phyloP scores from a whole-genome alignment of 1,140 invertebrate species.

The Olivierus martensii region DNA sequence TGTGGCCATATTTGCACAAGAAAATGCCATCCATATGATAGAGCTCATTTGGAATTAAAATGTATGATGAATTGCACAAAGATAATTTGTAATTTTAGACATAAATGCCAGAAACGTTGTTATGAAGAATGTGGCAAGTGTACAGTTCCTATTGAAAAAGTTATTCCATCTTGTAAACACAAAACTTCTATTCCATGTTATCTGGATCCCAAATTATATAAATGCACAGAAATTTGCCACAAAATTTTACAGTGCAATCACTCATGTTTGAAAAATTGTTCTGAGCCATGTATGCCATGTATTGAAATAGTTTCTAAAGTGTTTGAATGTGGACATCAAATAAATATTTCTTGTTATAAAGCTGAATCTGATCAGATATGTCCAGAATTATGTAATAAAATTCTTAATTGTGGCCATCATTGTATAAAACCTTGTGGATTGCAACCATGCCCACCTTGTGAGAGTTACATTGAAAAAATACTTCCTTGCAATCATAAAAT shows the following conservation, averaged over 20 bases:
- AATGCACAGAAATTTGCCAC: constrained; percentile 6
- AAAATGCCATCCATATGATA: constrained; percentile 16
- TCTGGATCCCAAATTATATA: not conserved
- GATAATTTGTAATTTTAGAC: constrained; percentile 1
- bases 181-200: constrained; percentile 5
- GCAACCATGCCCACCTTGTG: no score
- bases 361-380: not conserved
- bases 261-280: constrained; percentile 10
- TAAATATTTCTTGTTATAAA: no score
- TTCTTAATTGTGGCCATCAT: constrained; percentile 8
- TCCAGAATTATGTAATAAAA: constrained; percentile 1
- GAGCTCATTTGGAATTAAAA: constrained; percentile 3
- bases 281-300: constrained; percentile 10
- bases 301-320: no score
- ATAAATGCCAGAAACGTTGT: constrained; percentile 11
- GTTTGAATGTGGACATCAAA: no score
- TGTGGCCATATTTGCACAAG: constrained; percentile 19
- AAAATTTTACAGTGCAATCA: constrained; percentile 13
- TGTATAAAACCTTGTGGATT: no score
- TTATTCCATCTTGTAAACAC: constrained; percentile 5
- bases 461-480: no score
- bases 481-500: no score
- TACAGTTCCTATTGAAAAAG: not conserved
- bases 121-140: constrained; percentile 17
- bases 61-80: constrained; percentile 12